Conservation (phyloP, 2,797 vertebrate species). For the Melopsittacus undulatus region DNA sequence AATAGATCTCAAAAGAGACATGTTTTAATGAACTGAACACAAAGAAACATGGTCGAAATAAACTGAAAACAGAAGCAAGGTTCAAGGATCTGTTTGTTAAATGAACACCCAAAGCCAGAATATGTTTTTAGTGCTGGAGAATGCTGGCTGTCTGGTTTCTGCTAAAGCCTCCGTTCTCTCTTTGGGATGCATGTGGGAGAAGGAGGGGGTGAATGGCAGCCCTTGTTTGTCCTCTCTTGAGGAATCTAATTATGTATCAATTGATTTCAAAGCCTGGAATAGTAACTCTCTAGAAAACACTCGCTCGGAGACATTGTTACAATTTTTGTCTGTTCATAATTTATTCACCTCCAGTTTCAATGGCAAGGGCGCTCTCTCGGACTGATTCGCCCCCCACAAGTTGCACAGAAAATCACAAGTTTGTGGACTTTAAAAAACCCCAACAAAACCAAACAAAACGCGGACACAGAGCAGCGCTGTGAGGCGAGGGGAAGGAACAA, state of each 20-base stretch:
- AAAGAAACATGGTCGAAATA: conserved; percentile 73
- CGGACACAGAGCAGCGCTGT: background rate
- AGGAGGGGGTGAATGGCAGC: conserved; percentile 72
- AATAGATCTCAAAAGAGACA: conserved; percentile 75
- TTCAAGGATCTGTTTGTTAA: conserved; percentile 77
- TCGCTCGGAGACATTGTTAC: conserved; percentile 65
- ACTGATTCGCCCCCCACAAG: background rate
- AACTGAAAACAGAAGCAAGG: conserved; percentile 76
- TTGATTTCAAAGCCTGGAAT: conserved; percentile 75
- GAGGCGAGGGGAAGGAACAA: background rate
- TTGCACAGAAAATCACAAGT: background rate
- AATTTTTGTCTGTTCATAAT: conserved; percentile 60
- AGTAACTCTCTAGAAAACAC: conserved; percentile 72
- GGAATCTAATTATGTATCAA: conserved; percentile 78
- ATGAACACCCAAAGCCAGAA: conserved; percentile 77
- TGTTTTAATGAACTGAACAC: conserved; percentile 75
- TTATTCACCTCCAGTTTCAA: conserved; percentile 66
- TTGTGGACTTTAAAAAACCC: background rate
- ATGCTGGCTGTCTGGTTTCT: conserved; percentile 75
- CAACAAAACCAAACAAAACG: background rate
- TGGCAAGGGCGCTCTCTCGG: conserved; percentile 9
- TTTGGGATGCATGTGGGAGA: conserved; percentile 74
- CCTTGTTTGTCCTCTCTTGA: conserved; percentile 75
- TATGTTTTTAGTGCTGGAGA: conserved; percentile 77
- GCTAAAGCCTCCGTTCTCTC: conserved; percentile 64